Conservation (phyloP, 2,797 vertebrate genomes). For the Acanthurus lineatus region DNA sequence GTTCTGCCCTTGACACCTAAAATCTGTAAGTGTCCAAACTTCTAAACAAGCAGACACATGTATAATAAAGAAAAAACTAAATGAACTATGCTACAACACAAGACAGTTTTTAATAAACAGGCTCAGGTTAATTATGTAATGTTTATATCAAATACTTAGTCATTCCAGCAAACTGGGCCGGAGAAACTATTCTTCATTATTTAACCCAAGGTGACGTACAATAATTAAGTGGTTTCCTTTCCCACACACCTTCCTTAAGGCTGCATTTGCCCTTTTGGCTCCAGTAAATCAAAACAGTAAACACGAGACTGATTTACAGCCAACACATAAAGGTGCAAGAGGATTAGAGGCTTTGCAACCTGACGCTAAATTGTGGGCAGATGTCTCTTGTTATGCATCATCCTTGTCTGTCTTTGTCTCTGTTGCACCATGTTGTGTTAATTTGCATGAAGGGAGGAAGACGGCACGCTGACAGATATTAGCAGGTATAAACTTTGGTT, state of each 20-base stretch:
- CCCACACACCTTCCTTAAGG: conserved; percentile 25
- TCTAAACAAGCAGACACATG: background rate
- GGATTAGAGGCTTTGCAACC: conserved; percentile 40
- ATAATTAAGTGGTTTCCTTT: conserved; percentile 11
- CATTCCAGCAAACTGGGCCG: background rate
- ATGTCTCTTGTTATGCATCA: conserved; percentile 21
- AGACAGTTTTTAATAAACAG: background rate
- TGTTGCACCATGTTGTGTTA: background rate
- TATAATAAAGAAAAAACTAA: background rate
- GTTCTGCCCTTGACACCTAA: background rate
- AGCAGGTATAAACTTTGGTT: background rate
- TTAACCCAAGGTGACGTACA: background rate
- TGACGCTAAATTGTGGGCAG: conserved; percentile 25
- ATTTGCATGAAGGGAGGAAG: background rate
- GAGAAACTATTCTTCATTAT: background rate
- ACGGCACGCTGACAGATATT: conserved; percentile 2
- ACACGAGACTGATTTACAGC: conserved; percentile 47
- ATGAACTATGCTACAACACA: background rate
- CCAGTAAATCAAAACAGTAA: conserved; percentile 54
- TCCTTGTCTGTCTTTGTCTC: background rate
- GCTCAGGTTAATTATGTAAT: background rate
- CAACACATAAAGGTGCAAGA: conserved; percentile 28
- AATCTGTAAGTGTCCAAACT: background rate
- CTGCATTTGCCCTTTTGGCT: conserved; percentile 45
- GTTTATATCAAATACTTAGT: conserved; percentile 8